Conservation (phyloP, 2,113 vertebrate species). For the Oreochromis tanganicae region DNA sequence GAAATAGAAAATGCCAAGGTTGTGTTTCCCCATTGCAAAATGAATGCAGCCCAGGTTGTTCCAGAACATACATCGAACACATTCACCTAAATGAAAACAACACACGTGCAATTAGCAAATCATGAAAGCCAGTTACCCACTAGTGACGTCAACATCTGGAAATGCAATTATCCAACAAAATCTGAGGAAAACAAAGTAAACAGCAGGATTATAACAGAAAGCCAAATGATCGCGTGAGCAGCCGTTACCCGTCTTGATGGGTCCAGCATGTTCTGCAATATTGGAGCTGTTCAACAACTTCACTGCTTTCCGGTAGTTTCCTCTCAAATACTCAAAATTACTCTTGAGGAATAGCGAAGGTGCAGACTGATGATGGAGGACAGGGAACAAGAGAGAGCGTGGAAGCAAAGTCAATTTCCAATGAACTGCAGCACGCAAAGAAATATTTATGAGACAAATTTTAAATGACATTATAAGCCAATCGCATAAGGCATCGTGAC, state of each 20-base stretch:
- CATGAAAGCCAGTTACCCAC: neutral
- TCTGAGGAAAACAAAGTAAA: neutral
- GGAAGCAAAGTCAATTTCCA: neutral
- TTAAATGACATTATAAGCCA: neutral
- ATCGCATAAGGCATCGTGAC: neutral
- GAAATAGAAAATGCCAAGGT: constrained; percentile 97
- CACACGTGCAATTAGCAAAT: neutral
- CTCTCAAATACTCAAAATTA: constrained; percentile 97
- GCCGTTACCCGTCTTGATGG: constrained; percentile 89
- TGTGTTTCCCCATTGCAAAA: constrained; percentile 99
- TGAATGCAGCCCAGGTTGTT: constrained; percentile 99
- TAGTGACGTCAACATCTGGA: neutral
- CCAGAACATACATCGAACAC: constrained; percentile 98
- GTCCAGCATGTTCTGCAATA: constrained; percentile 93
- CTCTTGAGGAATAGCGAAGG: constrained; percentile 98
- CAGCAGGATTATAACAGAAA: neutral
- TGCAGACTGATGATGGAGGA: constrained; percentile 80
- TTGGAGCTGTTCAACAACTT: constrained; percentile 96
- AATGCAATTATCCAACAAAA: fast-evolving
- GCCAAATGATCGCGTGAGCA: neutral
- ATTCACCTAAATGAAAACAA: constrained; percentile 81
- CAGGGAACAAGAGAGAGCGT: neutral
- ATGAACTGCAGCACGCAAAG: fast-evolving
- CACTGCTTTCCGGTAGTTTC: constrained; percentile 97
- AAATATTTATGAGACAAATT: neutral